A percentile compares a stretch with the other conserved stretches of the same genome.
Evolutionary conservation across 2,113 vertebrate species (phyloP).

Genomic region (Melanerpes aurifrons): DNA sequence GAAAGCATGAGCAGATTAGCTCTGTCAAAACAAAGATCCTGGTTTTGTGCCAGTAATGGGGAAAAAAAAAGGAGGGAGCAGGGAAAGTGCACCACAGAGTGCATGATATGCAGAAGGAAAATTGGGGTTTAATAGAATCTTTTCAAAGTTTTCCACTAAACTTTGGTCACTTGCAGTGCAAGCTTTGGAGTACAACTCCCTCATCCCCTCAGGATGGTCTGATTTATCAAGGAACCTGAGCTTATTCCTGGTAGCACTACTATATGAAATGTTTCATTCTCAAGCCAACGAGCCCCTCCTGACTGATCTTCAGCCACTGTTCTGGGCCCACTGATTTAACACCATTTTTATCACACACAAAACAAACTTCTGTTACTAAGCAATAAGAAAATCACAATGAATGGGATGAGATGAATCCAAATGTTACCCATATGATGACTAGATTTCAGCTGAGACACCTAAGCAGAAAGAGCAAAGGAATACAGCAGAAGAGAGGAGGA

Average conservation of each 20-base stretch:
- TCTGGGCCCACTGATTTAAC: background rate
- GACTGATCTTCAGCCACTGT: background rate
- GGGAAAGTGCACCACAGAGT: background rate
- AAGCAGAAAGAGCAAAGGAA: background rate
- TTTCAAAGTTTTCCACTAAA: conserved; percentile 66
- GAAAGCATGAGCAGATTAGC: conserved; percentile 33
- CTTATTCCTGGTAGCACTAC: conserved; percentile 42
- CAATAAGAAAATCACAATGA: background rate
- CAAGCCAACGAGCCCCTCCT: background rate
- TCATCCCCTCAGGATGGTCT: conserved; percentile 63
- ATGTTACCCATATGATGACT: background rate
- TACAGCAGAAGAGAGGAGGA: background rate
- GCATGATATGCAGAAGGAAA: conserved; percentile 35
- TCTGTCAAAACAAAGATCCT: conserved; percentile 58
- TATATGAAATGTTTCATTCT: background rate
- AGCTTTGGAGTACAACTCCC: conserved; percentile 64
- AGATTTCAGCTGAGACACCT: background rate
- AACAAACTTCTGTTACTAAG: background rate
- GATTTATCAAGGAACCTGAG: conserved; percentile 61
- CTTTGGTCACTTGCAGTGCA: conserved; percentile 31
- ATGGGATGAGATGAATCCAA: background rate
- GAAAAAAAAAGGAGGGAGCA: background rate
- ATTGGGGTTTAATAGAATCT: conserved; percentile 30
- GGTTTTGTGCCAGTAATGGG: conserved; percentile 27
- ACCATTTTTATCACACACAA: background rate